Percentiles rank a stretch among this genome's conserved stretches.
Evolutionary conservation across 2,797 vertebrate genomes (phyloP).

Genomic region (Anomalospiza imberbis): DNA sequence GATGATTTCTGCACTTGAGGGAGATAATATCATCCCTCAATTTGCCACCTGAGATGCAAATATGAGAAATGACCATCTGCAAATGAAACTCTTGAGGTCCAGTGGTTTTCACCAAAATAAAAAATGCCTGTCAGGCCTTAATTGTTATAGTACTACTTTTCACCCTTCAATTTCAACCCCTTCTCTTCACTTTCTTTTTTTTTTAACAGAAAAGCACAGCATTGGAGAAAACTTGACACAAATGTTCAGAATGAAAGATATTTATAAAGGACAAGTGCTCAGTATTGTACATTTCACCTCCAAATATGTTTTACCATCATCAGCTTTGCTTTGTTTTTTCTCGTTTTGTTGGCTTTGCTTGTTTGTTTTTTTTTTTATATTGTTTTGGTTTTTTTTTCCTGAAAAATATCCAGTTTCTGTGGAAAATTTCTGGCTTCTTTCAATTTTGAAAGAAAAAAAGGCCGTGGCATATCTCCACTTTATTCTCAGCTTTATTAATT

Average conservation of each 20-base stretch:
- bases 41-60: neutral
- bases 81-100: neutral
- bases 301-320: neutral
- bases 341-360: neutral
- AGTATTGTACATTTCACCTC: neutral
- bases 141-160: neutral
- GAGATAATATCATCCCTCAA: neutral
- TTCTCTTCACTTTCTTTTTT: neutral
- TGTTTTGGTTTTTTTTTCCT: neutral
- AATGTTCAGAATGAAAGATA: neutral
- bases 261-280: neutral
- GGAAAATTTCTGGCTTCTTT: neutral
- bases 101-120: neutral
- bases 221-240: neutral
- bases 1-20: neutral
- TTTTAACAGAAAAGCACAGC: neutral
- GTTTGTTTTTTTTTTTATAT: neutral
- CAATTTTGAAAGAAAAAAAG: neutral
- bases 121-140: neutral
- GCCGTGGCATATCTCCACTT: neutral
- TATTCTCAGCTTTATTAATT: slow-evolving; percentile 19
- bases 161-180: neutral
- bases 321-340: neutral
- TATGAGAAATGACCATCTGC: neutral
- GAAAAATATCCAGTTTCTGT: neutral